Evolutionary conservation across 2,113 vertebrate genomes (phyloP), one percentile per base, ranked within the genome.

Genomic region (Arizona elegans): DNA sequence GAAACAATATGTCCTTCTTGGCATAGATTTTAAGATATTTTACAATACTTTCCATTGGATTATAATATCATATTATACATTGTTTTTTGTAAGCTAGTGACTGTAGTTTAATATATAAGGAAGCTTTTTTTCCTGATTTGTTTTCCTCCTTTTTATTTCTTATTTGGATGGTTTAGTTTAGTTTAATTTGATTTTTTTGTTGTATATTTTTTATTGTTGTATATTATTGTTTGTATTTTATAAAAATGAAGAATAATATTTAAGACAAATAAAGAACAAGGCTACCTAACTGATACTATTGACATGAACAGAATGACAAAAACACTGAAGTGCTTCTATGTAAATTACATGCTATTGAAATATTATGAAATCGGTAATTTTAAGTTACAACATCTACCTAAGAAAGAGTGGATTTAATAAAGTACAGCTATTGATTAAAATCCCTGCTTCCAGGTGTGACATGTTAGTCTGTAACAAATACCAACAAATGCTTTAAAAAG

Each of bases 331-430:
- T 11, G 91, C 24, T 93, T 0, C 26, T 26, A 9, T 0, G 89
- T 5, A 9, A 90, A 91, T 87, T 59, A 50, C 13, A 8, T 91
- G 11, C 92, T 92, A 15, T 13, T 23, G 26, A 1, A 91, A 91
- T 62, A 5, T 90, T 87, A 50, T 0, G 13, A 85, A 24, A 43
- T 1, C 86, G 92, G 95, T 21, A 95, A 91, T 55, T 91, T 55
- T 0, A 56, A 1, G 92, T 1, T 59, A 92, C 65, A 93, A 95
- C 23, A 87, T 75, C 88, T 50, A 54, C 0, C 21, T 24, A 75
- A 88, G 56, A 87, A 8, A 90, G 24, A 12, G 43, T 15, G n/a
- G 0, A 52, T 62, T 33, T 62, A n/a, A n/a, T 43, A 0, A 0
- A n/a, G 53, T 19, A 0, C 0, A 1, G 88, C 26, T 38, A 89